Conservation (phyloP, 2,113 vertebrate species). For the Corythoichthys intestinalis region DNA sequence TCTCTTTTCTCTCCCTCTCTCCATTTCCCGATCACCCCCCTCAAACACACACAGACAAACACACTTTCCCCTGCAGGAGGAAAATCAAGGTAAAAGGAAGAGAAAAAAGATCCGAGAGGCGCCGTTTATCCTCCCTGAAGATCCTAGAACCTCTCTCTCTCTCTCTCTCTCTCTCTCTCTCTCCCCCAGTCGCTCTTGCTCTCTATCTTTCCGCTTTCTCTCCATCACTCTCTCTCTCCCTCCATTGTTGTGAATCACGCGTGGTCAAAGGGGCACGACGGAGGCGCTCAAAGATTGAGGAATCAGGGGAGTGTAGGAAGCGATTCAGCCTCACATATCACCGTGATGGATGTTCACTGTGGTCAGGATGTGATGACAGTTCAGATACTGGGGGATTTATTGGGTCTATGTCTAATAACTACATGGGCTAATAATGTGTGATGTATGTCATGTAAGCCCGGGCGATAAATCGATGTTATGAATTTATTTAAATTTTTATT, state of each 20-base stretch:
- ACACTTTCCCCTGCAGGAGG: constrained; percentile 20
- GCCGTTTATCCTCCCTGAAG: constrained; percentile 59
- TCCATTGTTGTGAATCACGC: constrained; percentile 71
- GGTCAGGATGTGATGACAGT: constrained; percentile 34
- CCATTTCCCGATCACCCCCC: constrained; percentile 6
- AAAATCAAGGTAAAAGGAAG: constrained; percentile 34
- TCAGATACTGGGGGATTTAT: constrained; percentile 7
- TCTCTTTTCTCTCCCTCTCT: constrained; percentile 36
- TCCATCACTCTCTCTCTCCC: constrained; percentile 14
- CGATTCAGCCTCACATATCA: constrained; percentile 20
- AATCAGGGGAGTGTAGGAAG: constrained; percentile 34
- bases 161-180: constrained; percentile 22
- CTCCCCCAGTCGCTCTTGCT: constrained; percentile 17
- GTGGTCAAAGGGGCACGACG: constrained; percentile 74
- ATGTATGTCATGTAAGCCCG: background rate
- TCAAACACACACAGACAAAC: background rate
- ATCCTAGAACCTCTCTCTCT: constrained; percentile 55
- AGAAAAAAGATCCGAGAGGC: constrained; percentile 54
- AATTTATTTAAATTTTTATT: background rate
- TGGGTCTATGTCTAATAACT: background rate
- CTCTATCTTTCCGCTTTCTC: constrained; percentile 12
- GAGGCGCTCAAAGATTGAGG: constrained; percentile 53
- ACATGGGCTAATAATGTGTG: background rate
- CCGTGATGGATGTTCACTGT: constrained; percentile 38
- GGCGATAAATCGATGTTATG: background rate